phyloP scores from a whole-genome alignment of 2,888 invertebrate genomes.

The Scrobipalpa costella region DNA sequence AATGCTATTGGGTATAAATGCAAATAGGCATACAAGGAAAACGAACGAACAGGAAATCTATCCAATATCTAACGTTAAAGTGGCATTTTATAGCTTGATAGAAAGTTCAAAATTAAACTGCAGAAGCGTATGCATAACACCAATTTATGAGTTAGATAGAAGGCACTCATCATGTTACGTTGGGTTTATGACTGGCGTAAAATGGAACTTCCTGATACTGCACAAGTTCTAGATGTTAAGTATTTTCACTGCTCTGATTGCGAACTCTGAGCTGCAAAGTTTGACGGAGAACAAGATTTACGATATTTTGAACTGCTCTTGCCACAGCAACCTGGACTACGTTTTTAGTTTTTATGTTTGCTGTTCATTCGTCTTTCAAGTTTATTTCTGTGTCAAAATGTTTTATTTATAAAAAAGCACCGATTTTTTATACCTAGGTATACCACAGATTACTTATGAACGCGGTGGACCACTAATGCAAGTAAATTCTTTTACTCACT shows the following conservation, averaged over 20 bases:
- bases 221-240: slow-evolving; percentile 16
- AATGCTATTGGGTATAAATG: too few relatives aligned
- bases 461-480: too few relatives aligned
- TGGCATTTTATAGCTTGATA: not conserved
- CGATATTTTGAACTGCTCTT: slow-evolving; percentile 16
- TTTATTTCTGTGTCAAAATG: too few relatives aligned
- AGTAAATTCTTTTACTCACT: too few relatives aligned
- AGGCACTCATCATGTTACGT: slow-evolving; percentile 17
- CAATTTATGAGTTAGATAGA: slow-evolving; percentile 19
- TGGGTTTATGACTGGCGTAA: slow-evolving; percentile 17
- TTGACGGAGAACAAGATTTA: slow-evolving; percentile 24
- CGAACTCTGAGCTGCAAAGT: slow-evolving; percentile 31
- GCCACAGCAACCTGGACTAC: not conserved
- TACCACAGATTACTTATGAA: too few relatives aligned
- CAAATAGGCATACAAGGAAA: not conserved
- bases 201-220: slow-evolving; percentile 27
- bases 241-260: slow-evolving; percentile 18
- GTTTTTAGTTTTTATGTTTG: not conserved
- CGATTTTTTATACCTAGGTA: too few relatives aligned
- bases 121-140: slow-evolving; percentile 5
- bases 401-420: too few relatives aligned
- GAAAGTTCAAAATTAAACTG: slow-evolving; percentile 13
- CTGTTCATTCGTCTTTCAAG: not conserved
- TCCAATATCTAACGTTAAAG: not conserved
- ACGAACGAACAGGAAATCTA: not conserved